Base-by-base conservation (phyloP, 2,888 invertebrate species). In the Hemaris fuciformis region DNA sequence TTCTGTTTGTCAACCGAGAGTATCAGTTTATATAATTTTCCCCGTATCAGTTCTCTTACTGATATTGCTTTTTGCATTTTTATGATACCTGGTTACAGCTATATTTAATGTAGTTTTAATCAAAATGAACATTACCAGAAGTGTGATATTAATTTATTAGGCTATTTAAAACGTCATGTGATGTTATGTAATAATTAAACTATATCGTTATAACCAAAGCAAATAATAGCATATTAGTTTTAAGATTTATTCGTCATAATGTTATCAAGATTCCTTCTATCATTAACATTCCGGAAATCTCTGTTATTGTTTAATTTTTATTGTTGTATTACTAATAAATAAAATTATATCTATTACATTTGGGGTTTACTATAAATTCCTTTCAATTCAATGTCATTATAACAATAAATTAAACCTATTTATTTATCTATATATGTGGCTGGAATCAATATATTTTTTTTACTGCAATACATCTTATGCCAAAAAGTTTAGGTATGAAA, bases 1-100 rank as follows among this genome's bases (percentile, higher is more conserved):
- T 65, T 97, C 97, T 59, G 94, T 95, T 4, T 97, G 97, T 78
- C 95, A 96, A 84, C 97, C 97, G 7, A 91, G 97, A 69, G 95
- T 96, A 88, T 94, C 94, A 34, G 93, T 97, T 46, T 97, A 97
- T 79, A 94, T 96, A 57, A 93, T 97, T 73, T 97, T 97, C 76
- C 97, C 97, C 27, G 94, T 97, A 67, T 84, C 95, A 42, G 96
- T 97, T 66, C 86, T 97, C 65, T 93, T 97, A 77, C 88, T 97
- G 59, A 95, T 97, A 79, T 87, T 97, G 60, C 93, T 95, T 74
- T 97, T 96, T 93, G 96, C 97, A 75, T 97, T 97, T 92, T 94
- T 97, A 90, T 97, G 94, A 94, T 87, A 91, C 80, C 80, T 83
- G 62, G 69, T 84, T 23, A 84, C 76, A 74, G 72, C 87, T 58